Conservation (phyloP, 2,113 vertebrate genomes). For the Mionectes macconnelli region DNA sequence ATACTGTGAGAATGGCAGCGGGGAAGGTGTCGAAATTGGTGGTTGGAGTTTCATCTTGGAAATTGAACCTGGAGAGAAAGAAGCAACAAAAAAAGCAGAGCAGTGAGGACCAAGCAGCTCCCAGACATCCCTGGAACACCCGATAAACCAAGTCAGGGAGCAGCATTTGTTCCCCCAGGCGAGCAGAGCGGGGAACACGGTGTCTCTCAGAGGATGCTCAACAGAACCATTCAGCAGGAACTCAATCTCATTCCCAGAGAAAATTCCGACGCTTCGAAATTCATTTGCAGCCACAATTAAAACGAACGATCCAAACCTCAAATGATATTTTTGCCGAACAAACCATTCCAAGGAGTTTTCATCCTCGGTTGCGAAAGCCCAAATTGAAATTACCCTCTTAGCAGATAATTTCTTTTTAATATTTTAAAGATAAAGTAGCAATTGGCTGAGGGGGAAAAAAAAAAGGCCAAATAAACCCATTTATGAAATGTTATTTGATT, state of each 20-base stretch:
- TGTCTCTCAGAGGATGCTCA: not conserved
- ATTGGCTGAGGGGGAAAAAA: not conserved
- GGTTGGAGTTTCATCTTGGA: slow-evolving; percentile 91
- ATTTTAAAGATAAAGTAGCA: not conserved
- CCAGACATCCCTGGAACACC: not conserved
- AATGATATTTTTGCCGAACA: not conserved
- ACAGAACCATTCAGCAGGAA: not conserved
- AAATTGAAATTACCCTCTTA: not conserved
- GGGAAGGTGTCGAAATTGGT: slow-evolving; percentile 98
- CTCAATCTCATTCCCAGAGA: not conserved
- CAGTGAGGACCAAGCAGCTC: not conserved
- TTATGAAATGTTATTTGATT: not conserved
- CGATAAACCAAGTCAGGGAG: not conserved
- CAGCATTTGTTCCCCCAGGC: not conserved
- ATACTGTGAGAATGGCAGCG: slow-evolving; percentile 95
- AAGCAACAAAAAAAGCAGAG: not conserved
- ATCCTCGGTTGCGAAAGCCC: not conserved
- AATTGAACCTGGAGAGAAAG: slow-evolving; percentile 86
- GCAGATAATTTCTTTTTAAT: not conserved
- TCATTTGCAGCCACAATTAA: not conserved
- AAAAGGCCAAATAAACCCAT: not conserved
- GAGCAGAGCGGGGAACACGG: accelerated
- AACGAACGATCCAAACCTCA: not conserved
- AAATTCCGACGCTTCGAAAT: not conserved
- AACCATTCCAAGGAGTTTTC: not conserved